A percentile compares a stretch with the other conserved stretches of the same genome.
Evolutionary conservation across 2,797 vertebrate genomes (phyloP).

Genomic region (Pantherophis alleghaniensis): DNA sequence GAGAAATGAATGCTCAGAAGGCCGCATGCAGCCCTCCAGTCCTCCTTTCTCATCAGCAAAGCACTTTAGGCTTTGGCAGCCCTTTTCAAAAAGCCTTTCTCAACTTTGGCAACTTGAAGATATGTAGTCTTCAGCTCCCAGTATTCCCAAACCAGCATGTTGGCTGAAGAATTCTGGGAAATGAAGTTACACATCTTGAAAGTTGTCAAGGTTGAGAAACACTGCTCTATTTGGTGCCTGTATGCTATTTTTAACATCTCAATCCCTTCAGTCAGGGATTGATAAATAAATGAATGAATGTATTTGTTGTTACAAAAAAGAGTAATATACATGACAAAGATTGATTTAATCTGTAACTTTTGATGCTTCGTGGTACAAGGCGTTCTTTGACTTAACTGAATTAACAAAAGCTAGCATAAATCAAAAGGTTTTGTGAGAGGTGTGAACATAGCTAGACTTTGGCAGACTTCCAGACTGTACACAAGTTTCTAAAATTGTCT

Average conservation of each 20-base stretch:
- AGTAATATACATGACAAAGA: not conserved
- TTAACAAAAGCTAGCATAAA: not conserved
- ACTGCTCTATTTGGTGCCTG: not conserved
- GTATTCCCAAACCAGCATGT: not conserved
- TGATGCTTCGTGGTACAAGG: not conserved
- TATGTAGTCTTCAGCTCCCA: not conserved
- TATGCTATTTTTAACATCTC: not conserved
- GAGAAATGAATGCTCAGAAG: no score
- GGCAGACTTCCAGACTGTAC: not conserved
- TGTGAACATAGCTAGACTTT: not conserved
- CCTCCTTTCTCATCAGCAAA: no score
- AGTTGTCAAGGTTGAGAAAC: not conserved
- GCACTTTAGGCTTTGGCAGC: no score
- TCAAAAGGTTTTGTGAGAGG: not conserved
- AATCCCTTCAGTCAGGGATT: not conserved
- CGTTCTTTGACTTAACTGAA: not conserved
- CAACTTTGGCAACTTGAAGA: no score
- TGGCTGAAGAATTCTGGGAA: not conserved
- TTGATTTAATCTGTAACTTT: not conserved
- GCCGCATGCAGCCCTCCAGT: no score
- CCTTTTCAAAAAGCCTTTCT: no score
- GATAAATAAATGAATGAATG: not conserved
- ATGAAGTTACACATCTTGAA: not conserved
- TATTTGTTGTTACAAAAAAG: not conserved
- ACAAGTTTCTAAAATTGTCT: not conserved